These are phyloP conservation scores for Pemphredon lugubris DNA, from an alignment of 2,888 invertebrate genomes.

Conservation along the genomic window DNA sequence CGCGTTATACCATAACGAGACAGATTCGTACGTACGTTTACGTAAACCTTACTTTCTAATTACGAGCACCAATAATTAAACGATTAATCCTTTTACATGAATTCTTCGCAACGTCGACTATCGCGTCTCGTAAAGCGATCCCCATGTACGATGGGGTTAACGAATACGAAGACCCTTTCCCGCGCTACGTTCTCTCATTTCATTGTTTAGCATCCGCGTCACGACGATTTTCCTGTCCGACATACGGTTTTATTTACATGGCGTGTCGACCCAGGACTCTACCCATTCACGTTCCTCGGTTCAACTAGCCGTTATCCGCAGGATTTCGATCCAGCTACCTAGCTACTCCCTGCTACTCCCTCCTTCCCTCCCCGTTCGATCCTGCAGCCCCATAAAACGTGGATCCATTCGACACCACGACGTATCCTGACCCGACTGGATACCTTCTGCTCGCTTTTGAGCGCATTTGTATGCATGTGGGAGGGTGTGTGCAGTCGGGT, in stretches of 20 bases:
- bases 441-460: constrained; percentile 16
- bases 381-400: constrained; percentile 42
- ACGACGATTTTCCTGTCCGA: constrained; percentile 20
- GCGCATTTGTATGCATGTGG: constrained; percentile 41
- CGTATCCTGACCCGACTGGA: constrained; percentile 23
- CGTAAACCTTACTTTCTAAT: too few species aligned
- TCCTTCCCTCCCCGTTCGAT: constrained; percentile 14
- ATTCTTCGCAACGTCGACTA: too few species aligned
- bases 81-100: too few species aligned
- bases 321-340: constrained; percentile 42
- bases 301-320: constrained; percentile 44
- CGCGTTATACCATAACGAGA: too few species aligned
- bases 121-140: too few species aligned
- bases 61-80: too few species aligned
- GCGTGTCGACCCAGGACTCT: constrained; percentile 13
- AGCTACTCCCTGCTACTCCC: constrained; percentile 3
- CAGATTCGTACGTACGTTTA: too few species aligned
- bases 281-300: constrained; percentile 22
- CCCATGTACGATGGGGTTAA: too few species aligned
- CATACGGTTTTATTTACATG: constrained; percentile 40
- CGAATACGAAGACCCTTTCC: too few species aligned
- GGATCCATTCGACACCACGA: constrained; percentile 30
- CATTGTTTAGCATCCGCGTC: constrained; percentile 7
- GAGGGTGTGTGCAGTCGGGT: constrained; percentile 24
- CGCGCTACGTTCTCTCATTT: constrained; percentile 6